phyloP scores from a whole-genome alignment of 1,140 invertebrate genomes.

The Drosophila santomea region DNA sequence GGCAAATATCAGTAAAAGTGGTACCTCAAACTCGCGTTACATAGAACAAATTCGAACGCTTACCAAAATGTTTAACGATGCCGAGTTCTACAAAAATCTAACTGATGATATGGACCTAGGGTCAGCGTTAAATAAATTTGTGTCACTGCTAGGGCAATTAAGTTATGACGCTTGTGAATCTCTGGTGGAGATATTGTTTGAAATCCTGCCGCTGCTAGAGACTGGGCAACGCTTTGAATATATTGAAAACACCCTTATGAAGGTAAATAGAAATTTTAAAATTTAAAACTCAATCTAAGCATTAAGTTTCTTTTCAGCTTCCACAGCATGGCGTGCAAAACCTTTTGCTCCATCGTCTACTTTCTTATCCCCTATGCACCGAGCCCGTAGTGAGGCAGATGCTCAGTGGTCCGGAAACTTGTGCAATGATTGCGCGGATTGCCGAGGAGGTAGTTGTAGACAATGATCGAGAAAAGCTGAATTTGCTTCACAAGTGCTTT shows the following conservation, averaged over 20 bases:
- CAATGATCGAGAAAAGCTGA: slow-evolving; percentile 83
- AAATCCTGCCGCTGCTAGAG: slow-evolving; percentile 86
- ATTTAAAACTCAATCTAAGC: neutral
- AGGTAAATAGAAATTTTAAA: slow-evolving; percentile 19
- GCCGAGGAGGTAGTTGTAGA: slow-evolving; percentile 82
- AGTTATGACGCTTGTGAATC: slow-evolving; percentile 84
- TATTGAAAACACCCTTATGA: slow-evolving; percentile 82
- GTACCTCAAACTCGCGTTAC: slow-evolving; percentile 47
- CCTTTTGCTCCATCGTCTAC: slow-evolving; percentile 85
- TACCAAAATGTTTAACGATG: slow-evolving; percentile 70
- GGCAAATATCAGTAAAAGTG: slow-evolving; percentile 22
- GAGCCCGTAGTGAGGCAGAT: slow-evolving; percentile 86
- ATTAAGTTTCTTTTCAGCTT: slow-evolving; percentile 40
- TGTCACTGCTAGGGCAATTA: slow-evolving; percentile 84
- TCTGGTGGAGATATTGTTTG: slow-evolving; percentile 87
- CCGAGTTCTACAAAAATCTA: slow-evolving; percentile 60
- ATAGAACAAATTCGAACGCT: slow-evolving; percentile 59
- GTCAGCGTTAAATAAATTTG: slow-evolving; percentile 85
- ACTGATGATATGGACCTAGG: slow-evolving; percentile 74
- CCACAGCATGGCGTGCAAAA: slow-evolving; percentile 57
- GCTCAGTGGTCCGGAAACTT: slow-evolving; percentile 84
- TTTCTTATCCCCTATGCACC: slow-evolving; percentile 85
- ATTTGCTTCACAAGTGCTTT: slow-evolving; percentile 84
- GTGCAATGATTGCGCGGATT: slow-evolving; percentile 83
- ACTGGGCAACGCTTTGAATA: slow-evolving; percentile 85